A percentile compares a stretch with the other conserved stretches of the same genome.
phyloP scores from a whole-genome alignment of 2,113 vertebrate genomes.

The Agelaius tricolor region DNA sequence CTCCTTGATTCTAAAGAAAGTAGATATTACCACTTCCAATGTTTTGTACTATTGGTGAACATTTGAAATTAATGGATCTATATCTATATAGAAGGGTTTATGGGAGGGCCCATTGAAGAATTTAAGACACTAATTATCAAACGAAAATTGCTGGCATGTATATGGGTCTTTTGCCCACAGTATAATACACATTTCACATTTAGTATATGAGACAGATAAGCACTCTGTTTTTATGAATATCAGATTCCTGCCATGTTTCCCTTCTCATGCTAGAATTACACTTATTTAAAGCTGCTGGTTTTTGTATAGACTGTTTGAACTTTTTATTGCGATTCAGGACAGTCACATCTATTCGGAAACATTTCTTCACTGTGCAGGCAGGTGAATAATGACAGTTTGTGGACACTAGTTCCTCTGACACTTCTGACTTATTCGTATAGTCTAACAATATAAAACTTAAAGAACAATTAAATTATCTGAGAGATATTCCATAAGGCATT shows the following conservation, averaged over 20 bases:
- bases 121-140: background rate
- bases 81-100: background rate
- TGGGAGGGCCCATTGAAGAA: background rate
- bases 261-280: background rate
- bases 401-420: background rate
- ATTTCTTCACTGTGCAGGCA: background rate
- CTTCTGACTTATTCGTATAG: background rate
- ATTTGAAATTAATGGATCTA: background rate
- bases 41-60: background rate
- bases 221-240: background rate
- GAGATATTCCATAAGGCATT: background rate
- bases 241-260: background rate
- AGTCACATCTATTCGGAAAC: background rate
- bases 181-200: background rate
- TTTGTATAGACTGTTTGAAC: background rate
- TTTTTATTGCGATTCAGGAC: background rate
- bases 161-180: background rate
- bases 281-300: background rate
- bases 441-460: background rate
- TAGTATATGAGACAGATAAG: background rate
- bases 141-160: fast-evolving
- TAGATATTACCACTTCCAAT: background rate
- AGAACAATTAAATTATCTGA: background rate
- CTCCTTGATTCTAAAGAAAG: background rate
- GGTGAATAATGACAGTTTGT: background rate